Conservation (phyloP, 2,888 invertebrate genomes). For the Sesia bembeciformis region DNA sequence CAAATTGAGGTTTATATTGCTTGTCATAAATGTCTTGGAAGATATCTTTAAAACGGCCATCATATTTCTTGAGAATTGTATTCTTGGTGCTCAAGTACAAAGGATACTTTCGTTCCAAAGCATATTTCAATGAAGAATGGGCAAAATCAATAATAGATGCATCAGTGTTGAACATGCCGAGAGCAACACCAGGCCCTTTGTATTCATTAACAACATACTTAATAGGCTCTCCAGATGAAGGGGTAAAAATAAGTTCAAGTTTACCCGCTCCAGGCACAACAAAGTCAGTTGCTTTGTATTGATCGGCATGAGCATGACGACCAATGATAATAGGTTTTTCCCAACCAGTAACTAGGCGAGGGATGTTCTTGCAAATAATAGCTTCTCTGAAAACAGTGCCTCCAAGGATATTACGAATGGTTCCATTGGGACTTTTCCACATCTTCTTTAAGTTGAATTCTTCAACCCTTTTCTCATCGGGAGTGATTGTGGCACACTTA, state of each 20-base stretch:
- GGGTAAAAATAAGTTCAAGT: conserved; percentile 88
- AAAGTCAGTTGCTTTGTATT: conserved; percentile 98
- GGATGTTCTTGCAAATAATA: conserved; percentile 94
- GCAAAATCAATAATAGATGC: conserved; percentile 95
- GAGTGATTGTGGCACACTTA: conserved; percentile 99
- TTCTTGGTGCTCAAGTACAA: conserved; percentile 97
- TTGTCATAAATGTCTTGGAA: conserved; percentile 95
- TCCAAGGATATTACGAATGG: conserved; percentile 90
- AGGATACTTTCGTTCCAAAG: conserved; percentile 88
- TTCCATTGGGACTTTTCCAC: conserved; percentile 94
- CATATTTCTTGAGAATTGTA: conserved; percentile 96
- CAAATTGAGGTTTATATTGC: conserved; percentile 89
- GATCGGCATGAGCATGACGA: conserved; percentile 98
- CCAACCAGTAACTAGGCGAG: conserved; percentile 96
- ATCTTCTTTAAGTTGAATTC: conserved; percentile 91
- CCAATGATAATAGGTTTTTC: conserved; percentile 98
- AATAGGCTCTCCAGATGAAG: conserved; percentile 77
- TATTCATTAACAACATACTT: conserved; percentile 87
- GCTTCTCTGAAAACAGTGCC: conserved; percentile 90
- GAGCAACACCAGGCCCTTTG: conserved; percentile 90
- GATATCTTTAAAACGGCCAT: conserved; percentile 97
- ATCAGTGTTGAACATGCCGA: conserved; percentile 98
- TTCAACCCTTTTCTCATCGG: conserved; percentile 96
- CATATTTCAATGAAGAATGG: conserved; percentile 93
- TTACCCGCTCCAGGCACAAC: conserved; percentile 93